These are phyloP conservation scores for Mamestra brassicae DNA, from an alignment of 2,888 invertebrate species.

Conservation along the genomic window DNA sequence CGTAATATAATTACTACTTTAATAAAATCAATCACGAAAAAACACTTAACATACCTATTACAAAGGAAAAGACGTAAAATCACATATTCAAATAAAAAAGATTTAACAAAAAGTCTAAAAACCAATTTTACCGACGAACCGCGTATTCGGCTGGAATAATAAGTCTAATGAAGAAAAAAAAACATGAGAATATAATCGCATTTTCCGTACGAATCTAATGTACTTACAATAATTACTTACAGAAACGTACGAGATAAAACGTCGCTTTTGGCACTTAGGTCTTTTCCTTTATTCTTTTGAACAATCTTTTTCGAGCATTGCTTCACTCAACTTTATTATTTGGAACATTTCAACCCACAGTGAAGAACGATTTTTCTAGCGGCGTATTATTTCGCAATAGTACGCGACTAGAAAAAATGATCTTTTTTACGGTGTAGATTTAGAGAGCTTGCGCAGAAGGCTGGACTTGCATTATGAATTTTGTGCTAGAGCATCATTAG, in stretches of 20 bases:
- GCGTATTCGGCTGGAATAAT: slow-evolving; percentile 44
- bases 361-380: slow-evolving; percentile 18
- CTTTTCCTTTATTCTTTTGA: slow-evolving; percentile 67
- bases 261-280: slow-evolving; percentile 87
- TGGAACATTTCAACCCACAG: slow-evolving; percentile 46
- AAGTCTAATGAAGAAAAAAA: slow-evolving; percentile 37
- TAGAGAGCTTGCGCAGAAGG: slow-evolving; percentile 27
- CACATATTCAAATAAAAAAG: not conserved
- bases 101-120: not conserved
- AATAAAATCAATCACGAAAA: slow-evolving; percentile 11
- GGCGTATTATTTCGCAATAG: slow-evolving; percentile 32
- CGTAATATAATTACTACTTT: not conserved
- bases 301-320: slow-evolving; percentile 60
- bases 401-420: slow-evolving; percentile 27
- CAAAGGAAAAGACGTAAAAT: slow-evolving; percentile 35
- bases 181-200: slow-evolving; percentile 39
- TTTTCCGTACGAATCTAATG: slow-evolving; percentile 63
- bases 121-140: slow-evolving; percentile 6
- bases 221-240: slow-evolving; percentile 68
- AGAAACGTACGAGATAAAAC: slow-evolving; percentile 70
- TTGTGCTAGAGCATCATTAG: slow-evolving; percentile 1
- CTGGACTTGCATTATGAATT: slow-evolving; percentile 6
- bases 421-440: slow-evolving; percentile 27
- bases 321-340: slow-evolving; percentile 55
- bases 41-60: not conserved